Percentiles rank a stretch among this genome's conserved stretches.
Conservation (phyloP, 2,113 vertebrate species). For the Felis chaus region DNA sequence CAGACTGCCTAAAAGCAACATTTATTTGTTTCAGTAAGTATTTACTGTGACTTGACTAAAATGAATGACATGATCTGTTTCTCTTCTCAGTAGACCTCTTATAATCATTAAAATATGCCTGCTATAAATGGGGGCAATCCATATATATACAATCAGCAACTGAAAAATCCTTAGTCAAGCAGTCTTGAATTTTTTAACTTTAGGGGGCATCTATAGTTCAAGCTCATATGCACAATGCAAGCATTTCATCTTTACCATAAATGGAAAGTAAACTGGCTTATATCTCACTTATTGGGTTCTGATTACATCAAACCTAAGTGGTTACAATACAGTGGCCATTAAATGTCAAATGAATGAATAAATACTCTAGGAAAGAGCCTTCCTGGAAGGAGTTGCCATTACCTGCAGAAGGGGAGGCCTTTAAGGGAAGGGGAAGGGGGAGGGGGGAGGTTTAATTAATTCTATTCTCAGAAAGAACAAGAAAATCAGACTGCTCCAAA, state of each 20-base stretch:
- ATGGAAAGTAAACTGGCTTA: conserved; percentile 14
- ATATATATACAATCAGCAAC: not conserved
- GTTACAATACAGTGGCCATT: not conserved
- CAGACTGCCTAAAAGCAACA: not conserved
- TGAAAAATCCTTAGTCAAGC: not conserved
- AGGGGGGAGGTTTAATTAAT: not conserved
- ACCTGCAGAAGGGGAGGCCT: not conserved
- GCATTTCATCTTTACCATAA: conserved; percentile 11
- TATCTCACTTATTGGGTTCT: not conserved
- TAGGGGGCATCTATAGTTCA: conserved; percentile 18
- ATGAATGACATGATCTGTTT: conserved; percentile 32
- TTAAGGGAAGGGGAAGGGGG: not conserved
- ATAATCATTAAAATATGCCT: conserved; percentile 21
- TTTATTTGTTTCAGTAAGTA: conserved; percentile 5
- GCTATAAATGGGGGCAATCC: not conserved
- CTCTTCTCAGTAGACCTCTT: conserved; percentile 14
- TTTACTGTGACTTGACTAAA: conserved; percentile 7
- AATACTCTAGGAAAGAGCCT: not conserved
- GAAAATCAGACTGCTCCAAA: conserved; percentile 16
- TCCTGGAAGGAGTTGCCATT: not conserved
- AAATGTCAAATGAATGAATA: conserved; percentile 37
- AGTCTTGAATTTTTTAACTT: conserved; percentile 21
- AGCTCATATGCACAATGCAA: not conserved
- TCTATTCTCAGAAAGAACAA: conserved; percentile 43
- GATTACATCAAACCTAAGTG: conserved; percentile 19